phyloP scores from a whole-genome alignment of 1,140 invertebrate genomes.

The Heliconius congener region DNA sequence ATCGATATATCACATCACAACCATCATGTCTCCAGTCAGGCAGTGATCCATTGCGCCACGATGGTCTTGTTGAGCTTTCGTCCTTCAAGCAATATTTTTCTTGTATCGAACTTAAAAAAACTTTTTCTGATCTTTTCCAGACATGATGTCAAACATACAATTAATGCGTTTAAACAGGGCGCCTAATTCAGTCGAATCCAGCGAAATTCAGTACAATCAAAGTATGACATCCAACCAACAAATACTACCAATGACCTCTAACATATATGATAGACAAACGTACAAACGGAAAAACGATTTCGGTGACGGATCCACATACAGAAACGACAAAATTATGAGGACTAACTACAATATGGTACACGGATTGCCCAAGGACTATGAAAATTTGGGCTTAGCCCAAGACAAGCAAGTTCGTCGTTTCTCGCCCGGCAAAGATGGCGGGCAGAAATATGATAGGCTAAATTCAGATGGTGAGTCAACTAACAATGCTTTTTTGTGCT shows the following conservation, averaged over 20 bases:
- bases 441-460: neutral
- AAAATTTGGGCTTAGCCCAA: conserved; percentile 51
- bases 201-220: conserved; percentile 70
- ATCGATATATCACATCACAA: too few species aligned
- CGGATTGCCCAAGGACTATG: conserved; percentile 60
- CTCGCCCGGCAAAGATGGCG: conserved; percentile 28
- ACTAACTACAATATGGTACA: conserved; percentile 68
- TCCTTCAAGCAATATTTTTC: neutral
- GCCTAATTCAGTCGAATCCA: conserved; percentile 68
- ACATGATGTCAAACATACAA: conserved; percentile 67
- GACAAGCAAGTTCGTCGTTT: conserved; percentile 61
- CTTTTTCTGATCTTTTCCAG: conserved; percentile 50
- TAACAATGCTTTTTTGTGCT: conserved; percentile 46
- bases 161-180: conserved; percentile 65
- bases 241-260: conserved; percentile 58
- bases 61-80: neutral
- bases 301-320: conserved; percentile 60
- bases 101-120: too few species aligned
- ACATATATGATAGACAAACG: conserved; percentile 67
- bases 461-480: neutral
- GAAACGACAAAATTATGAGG: conserved; percentile 74
- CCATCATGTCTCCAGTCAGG: too few species aligned
- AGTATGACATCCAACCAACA: conserved; percentile 65
- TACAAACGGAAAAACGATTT: conserved; percentile 75
- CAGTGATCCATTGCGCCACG: too few species aligned